Base-by-base conservation (phyloP, 1,140 invertebrate genomes). In the Bombus polaris region DNA sequence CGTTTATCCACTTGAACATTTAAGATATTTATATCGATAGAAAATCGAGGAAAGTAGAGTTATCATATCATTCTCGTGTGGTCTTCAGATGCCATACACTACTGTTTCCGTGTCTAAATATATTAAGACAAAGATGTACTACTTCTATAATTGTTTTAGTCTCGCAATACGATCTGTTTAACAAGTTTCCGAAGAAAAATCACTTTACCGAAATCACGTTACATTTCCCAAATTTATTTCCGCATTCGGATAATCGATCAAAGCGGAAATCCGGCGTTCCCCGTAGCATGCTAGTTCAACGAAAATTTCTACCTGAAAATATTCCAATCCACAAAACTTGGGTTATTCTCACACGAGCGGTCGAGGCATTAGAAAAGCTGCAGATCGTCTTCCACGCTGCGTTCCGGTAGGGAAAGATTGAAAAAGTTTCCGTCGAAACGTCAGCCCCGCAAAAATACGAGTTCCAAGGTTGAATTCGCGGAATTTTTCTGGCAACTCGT, bases 401-500 rank as follows among this genome's bases (percentile, higher is more conserved):
- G 57, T 65, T 32, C 57, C 37, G 22, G 1, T 6, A 22, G 32
- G 53, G 39, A 81, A 57, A 68, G 75, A 83, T 78, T 68, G 65
- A 70, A 78, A 78, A 83, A 78, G 35, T 83, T 83, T 59, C 73
- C 22, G 32, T 57, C 53, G 53, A 79, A 79, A 44, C 42, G 75
- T 80, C 42, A 35, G 35, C 22, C 37, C 35, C 9, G 68, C 57
- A 53, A 65, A 73, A 65, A 47, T 80, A 72, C 57, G 68, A 42
- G 62, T 25, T 25, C 44, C 59, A 53, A 15, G 32, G 66, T 62
- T 80, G 57, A 73, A 65, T 73, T 73, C 42, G 68, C 18, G 77
- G 57, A 84, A 84, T 84, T 84, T 62, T 12, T 32, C 35, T 44
- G 12, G 37, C 57, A 80, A 80, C 72, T 68, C 81, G 81, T 83